These are phyloP conservation scores for Lampropteryx suffumata DNA, from an alignment of 2,888 invertebrate species.

Conservation along the genomic window DNA sequence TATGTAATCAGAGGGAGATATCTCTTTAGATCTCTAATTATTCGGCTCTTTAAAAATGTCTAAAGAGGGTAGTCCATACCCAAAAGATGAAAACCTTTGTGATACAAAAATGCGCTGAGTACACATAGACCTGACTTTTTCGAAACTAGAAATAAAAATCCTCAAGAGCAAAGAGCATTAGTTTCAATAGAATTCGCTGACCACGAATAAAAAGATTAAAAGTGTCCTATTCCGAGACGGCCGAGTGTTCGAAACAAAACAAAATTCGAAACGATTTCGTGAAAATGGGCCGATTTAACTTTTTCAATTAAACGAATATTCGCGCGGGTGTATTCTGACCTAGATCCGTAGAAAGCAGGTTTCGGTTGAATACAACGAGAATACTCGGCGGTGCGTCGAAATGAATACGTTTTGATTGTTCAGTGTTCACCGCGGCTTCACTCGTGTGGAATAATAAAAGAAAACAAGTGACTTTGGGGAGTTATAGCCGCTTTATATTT, in stretches of 20 bases:
- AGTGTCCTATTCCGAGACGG: constrained; percentile 37
- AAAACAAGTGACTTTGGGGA: too few species aligned
- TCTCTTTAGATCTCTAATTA: too few species aligned
- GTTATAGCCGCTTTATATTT: too few species aligned
- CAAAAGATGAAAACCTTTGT: too few species aligned
- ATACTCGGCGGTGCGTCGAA: too few species aligned
- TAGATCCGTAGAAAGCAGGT: constrained; percentile 39
- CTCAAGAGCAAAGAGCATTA: not conserved
- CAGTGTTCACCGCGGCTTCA: constrained; percentile 39
- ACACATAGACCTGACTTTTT: too few species aligned
- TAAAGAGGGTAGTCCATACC: too few species aligned
- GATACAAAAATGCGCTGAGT: too few species aligned
- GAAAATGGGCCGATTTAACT: constrained; percentile 74
- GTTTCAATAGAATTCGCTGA: constrained; percentile 3
- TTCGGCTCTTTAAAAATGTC: too few species aligned
- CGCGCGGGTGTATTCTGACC: constrained; percentile 57
- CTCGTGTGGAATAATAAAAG: constrained; percentile 44
- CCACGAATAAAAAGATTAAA: constrained; percentile 24
- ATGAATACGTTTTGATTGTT: constrained; percentile 50
- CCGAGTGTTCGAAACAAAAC: constrained; percentile 36
- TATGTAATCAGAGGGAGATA: too few species aligned
- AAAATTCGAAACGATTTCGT: constrained; percentile 57
- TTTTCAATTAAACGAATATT: constrained; percentile 70
- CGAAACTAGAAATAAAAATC: not conserved
- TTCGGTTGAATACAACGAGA: constrained; percentile 18